Conservation (phyloP, 2,113 vertebrate species). For the Bubo blakistoni region DNA sequence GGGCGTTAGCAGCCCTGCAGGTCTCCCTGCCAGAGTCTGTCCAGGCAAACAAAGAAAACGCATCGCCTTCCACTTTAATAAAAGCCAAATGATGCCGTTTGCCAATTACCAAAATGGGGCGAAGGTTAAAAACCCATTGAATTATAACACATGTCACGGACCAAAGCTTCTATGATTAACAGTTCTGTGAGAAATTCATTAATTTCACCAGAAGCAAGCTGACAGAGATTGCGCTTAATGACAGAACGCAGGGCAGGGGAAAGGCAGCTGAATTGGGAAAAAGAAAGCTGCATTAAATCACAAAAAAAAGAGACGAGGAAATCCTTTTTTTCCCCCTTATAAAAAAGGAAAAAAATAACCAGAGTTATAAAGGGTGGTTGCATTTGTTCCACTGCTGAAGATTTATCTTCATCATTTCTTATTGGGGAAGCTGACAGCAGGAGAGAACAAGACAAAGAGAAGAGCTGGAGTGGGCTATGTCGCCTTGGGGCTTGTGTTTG, state of each 20-base stretch:
- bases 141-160: constrained; percentile 67
- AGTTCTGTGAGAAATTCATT: constrained; percentile 70
- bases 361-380: neutral
- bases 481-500: neutral
- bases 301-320: neutral
- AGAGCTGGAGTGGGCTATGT: neutral
- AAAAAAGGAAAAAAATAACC: neutral
- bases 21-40: constrained; percentile 10
- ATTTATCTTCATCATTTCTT: constrained; percentile 46
- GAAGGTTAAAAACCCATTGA: constrained; percentile 66
- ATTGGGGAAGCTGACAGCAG: constrained; percentile 5
- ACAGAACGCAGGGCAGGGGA: constrained; percentile 50
- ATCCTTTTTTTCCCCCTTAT: neutral
- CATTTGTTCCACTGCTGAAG: constrained; percentile 14
- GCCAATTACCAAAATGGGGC: constrained; percentile 66
- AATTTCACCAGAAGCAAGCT: constrained; percentile 60
- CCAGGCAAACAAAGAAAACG: constrained; percentile 44
- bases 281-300: constrained; percentile 49
- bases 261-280: neutral
- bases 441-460: neutral
- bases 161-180: constrained; percentile 70
- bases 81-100: constrained; percentile 69
- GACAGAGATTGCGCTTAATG: constrained; percentile 61
- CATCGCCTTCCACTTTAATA: constrained; percentile 62
- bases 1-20: neutral